Percentiles rank a stretch among this genome's conserved stretches.
phyloP scores from a whole-genome alignment of 2,888 invertebrate species.

The Arge pagana region DNA sequence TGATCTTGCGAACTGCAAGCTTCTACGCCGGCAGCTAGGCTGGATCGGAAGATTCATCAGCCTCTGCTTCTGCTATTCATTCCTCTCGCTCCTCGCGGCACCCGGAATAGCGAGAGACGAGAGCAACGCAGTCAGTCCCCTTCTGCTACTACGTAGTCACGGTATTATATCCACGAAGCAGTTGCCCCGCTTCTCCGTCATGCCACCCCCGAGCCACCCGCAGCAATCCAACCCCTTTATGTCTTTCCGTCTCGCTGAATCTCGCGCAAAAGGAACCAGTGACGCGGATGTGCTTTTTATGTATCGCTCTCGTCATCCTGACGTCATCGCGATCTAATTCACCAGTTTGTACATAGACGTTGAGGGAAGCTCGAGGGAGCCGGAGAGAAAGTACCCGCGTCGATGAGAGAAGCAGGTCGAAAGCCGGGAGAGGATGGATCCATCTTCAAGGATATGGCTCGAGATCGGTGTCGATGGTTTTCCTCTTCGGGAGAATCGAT shows the following conservation, averaged over 20 bases:
- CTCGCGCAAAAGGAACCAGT: slow-evolving; percentile 21
- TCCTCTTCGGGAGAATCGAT: neutral
- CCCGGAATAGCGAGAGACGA: no score
- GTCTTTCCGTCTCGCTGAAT: slow-evolving; percentile 25
- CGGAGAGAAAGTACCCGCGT: no score
- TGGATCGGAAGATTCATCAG: slow-evolving; percentile 15
- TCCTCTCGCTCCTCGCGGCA: neutral
- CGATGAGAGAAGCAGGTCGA: neutral
- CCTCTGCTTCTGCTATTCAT: slow-evolving; percentile 7
- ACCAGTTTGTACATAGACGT: no score
- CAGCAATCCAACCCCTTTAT: slow-evolving; percentile 18
- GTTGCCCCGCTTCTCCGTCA: slow-evolving; percentile 15
- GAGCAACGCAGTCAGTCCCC: no score
- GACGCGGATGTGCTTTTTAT: slow-evolving; percentile 24
- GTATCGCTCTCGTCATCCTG: slow-evolving; percentile 14
- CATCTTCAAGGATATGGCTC: slow-evolving; percentile 8
- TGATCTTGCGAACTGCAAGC: slow-evolving; percentile 9
- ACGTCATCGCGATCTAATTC: no score
- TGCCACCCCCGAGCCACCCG: slow-evolving; percentile 7
- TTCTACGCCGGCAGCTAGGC: neutral
- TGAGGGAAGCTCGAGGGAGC: no score
- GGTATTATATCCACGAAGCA: no score
- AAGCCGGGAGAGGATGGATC: neutral
- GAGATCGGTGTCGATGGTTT: slow-evolving; percentile 17
- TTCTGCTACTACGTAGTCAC: no score